Evolutionary conservation across 1,140 invertebrate genomes (phyloP).

Genomic region (Leguminivora glycinivorella): DNA sequence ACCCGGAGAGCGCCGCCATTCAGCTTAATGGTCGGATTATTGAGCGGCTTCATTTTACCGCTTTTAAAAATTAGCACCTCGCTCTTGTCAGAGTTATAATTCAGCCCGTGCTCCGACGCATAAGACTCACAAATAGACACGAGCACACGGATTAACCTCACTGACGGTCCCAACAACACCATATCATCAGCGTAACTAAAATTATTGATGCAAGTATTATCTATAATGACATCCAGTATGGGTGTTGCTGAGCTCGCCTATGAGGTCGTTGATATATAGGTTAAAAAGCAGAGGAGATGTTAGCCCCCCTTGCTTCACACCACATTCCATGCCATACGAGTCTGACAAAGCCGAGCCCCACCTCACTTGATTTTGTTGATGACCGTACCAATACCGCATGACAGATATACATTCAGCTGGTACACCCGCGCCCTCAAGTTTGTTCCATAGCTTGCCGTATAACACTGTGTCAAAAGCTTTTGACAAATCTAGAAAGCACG

Average conservation of each 20-base stretch:
- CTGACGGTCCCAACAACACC: neutral
- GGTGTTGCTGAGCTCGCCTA: constrained; percentile 19
- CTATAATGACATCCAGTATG: constrained; percentile 17
- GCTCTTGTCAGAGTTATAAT: constrained; percentile 15
- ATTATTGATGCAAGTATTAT: neutral
- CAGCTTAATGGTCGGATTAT: too few species aligned
- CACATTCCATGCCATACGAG: neutral
- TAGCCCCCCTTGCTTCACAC: constrained; percentile 24
- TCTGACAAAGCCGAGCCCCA: neutral
- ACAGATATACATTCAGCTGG: neutral
- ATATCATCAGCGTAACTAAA: constrained; percentile 4
- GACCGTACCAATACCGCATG: constrained; percentile 14
- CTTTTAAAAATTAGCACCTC: constrained; percentile 24
- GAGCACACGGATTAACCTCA: neutral
- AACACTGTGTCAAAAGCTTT: too few species aligned
- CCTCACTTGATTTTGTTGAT: constrained; percentile 12
- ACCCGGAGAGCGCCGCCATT: too few species aligned
- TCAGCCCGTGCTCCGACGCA: neutral
- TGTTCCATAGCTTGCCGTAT: constrained; percentile 1
- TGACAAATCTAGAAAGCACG: too few species aligned
- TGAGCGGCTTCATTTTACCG: too few species aligned
- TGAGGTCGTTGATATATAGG: constrained; percentile 21
- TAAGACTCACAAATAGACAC: constrained; percentile 18
- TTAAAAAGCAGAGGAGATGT: constrained; percentile 25
- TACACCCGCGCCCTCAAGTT: constrained; percentile 1